Percentiles rank a stretch among this genome's conserved stretches.
These are phyloP conservation scores for Cistogaster globosa DNA, from an alignment of 2,888 invertebrate species.

Conservation along the genomic window DNA sequence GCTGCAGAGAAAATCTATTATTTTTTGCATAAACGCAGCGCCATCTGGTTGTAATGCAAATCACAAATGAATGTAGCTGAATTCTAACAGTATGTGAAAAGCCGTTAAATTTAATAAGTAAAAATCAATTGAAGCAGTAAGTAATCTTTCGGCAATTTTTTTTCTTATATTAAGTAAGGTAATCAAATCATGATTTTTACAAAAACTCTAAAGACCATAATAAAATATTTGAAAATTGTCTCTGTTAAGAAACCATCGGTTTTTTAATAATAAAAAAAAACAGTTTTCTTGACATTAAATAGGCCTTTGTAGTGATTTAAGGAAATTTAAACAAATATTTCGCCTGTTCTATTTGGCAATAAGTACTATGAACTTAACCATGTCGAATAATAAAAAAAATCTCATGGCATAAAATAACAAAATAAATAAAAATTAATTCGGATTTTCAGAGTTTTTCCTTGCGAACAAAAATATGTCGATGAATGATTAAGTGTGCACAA, in stretches of 20 bases:
- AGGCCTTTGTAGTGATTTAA: background rate
- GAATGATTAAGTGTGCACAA: slow-evolving; percentile 80
- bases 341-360: slow-evolving; percentile 22
- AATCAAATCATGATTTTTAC: slow-evolving; percentile 11
- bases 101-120: slow-evolving; percentile 3
- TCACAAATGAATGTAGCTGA: slow-evolving; percentile 33
- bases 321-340: slow-evolving; percentile 4
- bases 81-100: slow-evolving; percentile 46
- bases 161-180: background rate
- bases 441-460: slow-evolving; percentile 29
- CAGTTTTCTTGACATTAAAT: background rate
- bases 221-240: background rate
- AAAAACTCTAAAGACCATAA: background rate
- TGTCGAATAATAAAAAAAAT: slow-evolving; percentile 44
- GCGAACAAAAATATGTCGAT: slow-evolving; percentile 73
- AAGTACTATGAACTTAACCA: slow-evolving; percentile 4
- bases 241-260: too few relatives aligned
- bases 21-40: slow-evolving; percentile 46
- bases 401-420: slow-evolving; percentile 45
- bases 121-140: slow-evolving; percentile 7
- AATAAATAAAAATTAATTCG: slow-evolving; percentile 37
- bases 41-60: slow-evolving; percentile 70
- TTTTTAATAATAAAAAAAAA: background rate
- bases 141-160: background rate
- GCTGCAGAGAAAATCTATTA: background rate